Base-by-base conservation (phyloP, 2,797 vertebrate genomes). In the Thamnophis elegans region DNA sequence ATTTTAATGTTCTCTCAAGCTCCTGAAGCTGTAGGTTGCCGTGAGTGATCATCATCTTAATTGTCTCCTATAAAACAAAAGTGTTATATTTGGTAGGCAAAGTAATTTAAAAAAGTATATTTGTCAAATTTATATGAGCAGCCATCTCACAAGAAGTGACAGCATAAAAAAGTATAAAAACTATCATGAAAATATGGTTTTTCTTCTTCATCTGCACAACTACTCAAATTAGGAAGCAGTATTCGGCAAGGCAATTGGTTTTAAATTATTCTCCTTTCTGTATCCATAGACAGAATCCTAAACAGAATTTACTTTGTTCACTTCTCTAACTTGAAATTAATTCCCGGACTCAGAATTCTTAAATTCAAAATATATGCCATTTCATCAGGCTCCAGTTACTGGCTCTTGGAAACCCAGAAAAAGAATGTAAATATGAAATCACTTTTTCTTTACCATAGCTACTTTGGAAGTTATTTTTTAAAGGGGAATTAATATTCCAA, bases 21-120 rank as follows among this genome's bases (percentile, higher is more conserved):
- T 99, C 98, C 94, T 98, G 97, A 47, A 99, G 98, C n/a, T 99
- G 99, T 95, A 98, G 98, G 86, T 98, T 98, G n/a, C 99, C 99
- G 90, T 99, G 99, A 60, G 98, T 98, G 92, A 99, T 97, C 99
- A 99, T 99, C 99, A 99, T 99, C 87, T 98, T 98, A 95, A 99
- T 96, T 0, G 98, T 97, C 86, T 98, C 98, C 99, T 99, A 91
- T 47, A 94, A 94, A 96, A 90, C 28, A 95, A 47, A 91, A 96
- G 65, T 0, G 28, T 90, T 88, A 90, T 28, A 59, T 73, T 95
- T 82, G 96, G 16, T 42, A 5, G 26, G 2, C 0, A 0, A 82
- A 42, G 36, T 73, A 73, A 73, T 36, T 73, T 73, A 73, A 73
- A 73, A n/a, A 32, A 68, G 14, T 32, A 18, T 9, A 73, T 73